Evolutionary conservation across 2,888 invertebrate species (phyloP).

Genomic region (Pteria penguin): DNA sequence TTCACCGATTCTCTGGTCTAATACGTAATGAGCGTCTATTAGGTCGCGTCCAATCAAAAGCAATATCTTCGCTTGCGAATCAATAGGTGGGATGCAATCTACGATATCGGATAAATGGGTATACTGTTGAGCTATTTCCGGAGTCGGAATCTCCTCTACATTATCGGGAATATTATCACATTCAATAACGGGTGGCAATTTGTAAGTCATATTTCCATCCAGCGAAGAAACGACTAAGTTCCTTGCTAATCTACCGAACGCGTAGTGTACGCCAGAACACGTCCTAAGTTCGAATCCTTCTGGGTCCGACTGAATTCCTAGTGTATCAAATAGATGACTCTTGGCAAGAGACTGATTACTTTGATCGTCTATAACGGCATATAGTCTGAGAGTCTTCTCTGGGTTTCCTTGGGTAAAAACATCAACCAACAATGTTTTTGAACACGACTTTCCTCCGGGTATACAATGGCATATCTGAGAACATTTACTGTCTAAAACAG

Average conservation of each 20-base stretch:
- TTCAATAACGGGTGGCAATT: constrained; percentile 8
- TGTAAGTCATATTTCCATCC: neutral
- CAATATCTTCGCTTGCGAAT: constrained; percentile 13
- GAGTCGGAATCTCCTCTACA: constrained; percentile 2
- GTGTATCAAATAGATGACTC: constrained; percentile 6
- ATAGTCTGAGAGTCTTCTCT: neutral
- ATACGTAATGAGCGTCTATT: constrained; percentile 20
- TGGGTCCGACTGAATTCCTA: neutral
- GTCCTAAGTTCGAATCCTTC: neutral
- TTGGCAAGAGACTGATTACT: constrained; percentile 12
- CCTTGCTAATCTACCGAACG: constrained; percentile 2
- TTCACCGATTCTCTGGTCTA: constrained; percentile 13
- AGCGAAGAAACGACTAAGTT: neutral
- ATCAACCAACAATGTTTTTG: constrained; percentile 25
- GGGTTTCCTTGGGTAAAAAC: constrained; percentile 18
- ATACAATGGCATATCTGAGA: constrained; percentile 4
- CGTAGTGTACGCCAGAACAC: constrained; percentile 1
- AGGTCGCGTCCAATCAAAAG: constrained; percentile 36
- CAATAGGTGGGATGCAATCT: constrained; percentile 9
- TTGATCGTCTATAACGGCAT: constrained; percentile 22
- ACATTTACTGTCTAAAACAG: neutral
- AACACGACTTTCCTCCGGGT: constrained; percentile 32
- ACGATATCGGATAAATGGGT: constrained; percentile 14
- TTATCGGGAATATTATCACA: constrained; percentile 20
- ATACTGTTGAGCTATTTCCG: neutral